These are phyloP conservation scores for Cantharis rustica DNA, from an alignment of 2,888 invertebrate genomes.

Conservation along the genomic window DNA sequence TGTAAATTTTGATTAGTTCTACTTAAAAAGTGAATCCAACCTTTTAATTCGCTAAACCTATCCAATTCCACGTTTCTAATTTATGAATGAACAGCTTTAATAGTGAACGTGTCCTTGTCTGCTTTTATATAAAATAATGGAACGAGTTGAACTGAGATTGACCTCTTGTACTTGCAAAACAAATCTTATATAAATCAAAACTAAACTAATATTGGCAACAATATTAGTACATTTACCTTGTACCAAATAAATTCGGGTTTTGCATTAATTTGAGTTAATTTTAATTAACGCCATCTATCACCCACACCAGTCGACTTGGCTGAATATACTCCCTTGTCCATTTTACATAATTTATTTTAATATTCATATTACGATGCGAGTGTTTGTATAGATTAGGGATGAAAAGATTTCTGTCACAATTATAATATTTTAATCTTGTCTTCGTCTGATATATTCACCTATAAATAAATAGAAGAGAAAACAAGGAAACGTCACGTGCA, in stretches of 20 bases:
- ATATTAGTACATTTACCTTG: neutral
- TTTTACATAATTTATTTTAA: neutral
- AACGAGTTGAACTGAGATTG: conserved; percentile 10
- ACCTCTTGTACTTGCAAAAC: conserved; percentile 18
- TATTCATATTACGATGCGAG: neutral
- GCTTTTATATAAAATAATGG: conserved; percentile 28
- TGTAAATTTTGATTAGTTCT: neutral
- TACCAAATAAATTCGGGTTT: neutral
- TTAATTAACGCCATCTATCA: neutral
- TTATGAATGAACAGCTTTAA: conserved; percentile 21
- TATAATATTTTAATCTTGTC: neutral
- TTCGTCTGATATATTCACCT: neutral
- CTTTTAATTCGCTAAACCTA: conserved; percentile 17
- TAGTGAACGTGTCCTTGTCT: conserved; percentile 30
- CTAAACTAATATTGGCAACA: neutral
- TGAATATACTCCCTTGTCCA: neutral
- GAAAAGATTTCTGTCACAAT: neutral
- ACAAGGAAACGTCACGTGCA: neutral
- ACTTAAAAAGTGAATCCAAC: neutral
- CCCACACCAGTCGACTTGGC: neutral
- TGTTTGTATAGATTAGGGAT: neutral
- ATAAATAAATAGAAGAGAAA: neutral
- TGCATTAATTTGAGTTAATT: too few species aligned
- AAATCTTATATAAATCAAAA: neutral
- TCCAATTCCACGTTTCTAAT: conserved; percentile 22